Percentiles rank a stretch among this genome's conserved stretches.
phyloP scores from a whole-genome alignment of 1,140 invertebrate species.

The Diabrotica undecimpunctata region DNA sequence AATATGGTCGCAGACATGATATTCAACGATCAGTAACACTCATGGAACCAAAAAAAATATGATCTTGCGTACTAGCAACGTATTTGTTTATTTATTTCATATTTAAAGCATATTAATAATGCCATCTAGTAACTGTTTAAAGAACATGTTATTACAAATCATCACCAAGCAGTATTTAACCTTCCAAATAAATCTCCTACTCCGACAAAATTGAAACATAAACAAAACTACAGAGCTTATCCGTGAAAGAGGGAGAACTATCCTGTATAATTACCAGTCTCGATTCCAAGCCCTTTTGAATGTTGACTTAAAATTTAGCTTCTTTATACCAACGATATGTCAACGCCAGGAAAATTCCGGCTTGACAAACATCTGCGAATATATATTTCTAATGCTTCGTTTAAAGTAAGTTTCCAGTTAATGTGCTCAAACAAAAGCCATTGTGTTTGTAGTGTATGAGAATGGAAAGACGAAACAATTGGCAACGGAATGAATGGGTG shows the following conservation, averaged over 20 bases:
- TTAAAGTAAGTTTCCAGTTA: neutral
- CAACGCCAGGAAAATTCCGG: neutral
- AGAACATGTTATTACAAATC: no score
- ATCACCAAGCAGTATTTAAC: no score
- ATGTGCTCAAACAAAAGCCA: conserved; percentile 1
- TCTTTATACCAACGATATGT: neutral
- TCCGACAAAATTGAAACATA: no score
- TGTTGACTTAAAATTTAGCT: neutral
- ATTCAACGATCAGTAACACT: no score
- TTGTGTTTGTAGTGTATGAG: conserved; percentile 4
- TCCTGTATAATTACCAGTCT: neutral
- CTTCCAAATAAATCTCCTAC: no score
- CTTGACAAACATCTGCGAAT: conserved; percentile 2
- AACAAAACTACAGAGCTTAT: no score
- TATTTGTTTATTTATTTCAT: no score
- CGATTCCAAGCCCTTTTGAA: neutral
- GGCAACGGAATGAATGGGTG: neutral
- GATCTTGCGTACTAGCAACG: no score
- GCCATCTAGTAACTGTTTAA: no score
- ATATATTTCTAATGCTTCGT: neutral
- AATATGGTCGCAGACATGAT: no score
- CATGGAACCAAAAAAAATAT: no score
- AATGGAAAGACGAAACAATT: conserved; percentile 2
- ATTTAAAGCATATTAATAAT: no score
- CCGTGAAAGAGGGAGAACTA: neutral